Base-by-base conservation (phyloP, 2,888 invertebrate genomes). In the Fragum sueziense region DNA sequence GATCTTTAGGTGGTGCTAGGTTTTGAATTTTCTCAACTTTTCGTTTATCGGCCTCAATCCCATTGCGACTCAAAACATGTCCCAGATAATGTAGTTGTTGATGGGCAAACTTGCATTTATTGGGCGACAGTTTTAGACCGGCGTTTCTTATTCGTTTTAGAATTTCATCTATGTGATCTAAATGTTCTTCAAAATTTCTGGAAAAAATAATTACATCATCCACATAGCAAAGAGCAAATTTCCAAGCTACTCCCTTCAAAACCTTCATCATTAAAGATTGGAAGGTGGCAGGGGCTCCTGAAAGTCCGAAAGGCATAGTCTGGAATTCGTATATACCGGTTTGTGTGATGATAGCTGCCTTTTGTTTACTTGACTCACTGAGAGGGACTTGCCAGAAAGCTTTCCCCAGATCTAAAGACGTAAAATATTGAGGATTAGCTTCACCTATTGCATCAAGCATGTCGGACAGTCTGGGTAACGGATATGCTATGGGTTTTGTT, bases 381-480 rank as follows among this genome's bases (percentile, higher is more conserved):
- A 84, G 25, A 0, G 9, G 17, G 17, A 84, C 75, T 59, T 85
- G 69, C 25, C 20, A 70, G 33, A 25, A 70, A 47, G 69, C 69
- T 11, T 17, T 25, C 6, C 29, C 29, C 17, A 87, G 34, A 65
- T 87, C 87, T 17, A 85, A 59, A 59, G 76, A 78, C 11, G 82
- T 74, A 57, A 82, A 85, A 65, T 80, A 67, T 27, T 71, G 52
- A 6, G 83, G 71, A 51, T 82, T 61, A 37, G 79, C 67, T 27
- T 84, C 81, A 0, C 86, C 85, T 20, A 86, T 37, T 17, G 81
- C 65, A 71, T 84, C 86, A 75, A 79, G 79, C 6, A 86, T 74
- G 74, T 84, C 81, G 22, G 80, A 79, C 1, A 79, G 14, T 29
- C 79, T 74, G 6, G 84, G 84, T 0, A 85, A 37, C 27, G 85